phyloP scores from a whole-genome alignment of 2,797 vertebrate species.

The Anguilla anguilla region DNA sequence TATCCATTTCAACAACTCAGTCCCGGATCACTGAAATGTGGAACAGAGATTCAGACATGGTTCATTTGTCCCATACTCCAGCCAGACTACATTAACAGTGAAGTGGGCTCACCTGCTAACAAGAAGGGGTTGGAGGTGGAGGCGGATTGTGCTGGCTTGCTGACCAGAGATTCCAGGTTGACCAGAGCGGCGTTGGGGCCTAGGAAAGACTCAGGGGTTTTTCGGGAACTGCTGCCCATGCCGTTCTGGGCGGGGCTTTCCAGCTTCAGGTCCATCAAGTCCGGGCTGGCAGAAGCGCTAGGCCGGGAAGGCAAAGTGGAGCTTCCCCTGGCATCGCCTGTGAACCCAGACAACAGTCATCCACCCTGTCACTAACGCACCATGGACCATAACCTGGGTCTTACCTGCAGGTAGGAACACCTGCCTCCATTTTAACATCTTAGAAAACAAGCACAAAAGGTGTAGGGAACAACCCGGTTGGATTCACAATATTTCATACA shows the following conservation, averaged over 20 bases:
- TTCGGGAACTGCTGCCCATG: conserved; percentile 65
- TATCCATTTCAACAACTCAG: not conserved
- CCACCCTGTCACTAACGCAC: not conserved
- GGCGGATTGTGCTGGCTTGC: conserved; percentile 81
- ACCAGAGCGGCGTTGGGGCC: conserved; percentile 95
- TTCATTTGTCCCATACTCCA: not conserved
- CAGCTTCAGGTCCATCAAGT: conserved; percentile 86
- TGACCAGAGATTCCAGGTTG: conserved; percentile 93
- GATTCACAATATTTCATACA: not conserved
- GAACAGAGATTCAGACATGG: not conserved
- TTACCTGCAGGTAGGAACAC: not conserved
- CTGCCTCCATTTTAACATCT: not conserved
- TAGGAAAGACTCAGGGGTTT: conserved; percentile 96
- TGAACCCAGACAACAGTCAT: not conserved
- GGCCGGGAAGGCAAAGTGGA: conserved; percentile 78
- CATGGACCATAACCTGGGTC: not conserved
- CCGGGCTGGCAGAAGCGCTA: conserved; percentile 83
- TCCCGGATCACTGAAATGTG: not conserved
- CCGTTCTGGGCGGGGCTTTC: conserved; percentile 44
- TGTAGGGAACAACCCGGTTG: not conserved
- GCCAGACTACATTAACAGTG: not conserved
- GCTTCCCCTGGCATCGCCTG: conserved; percentile 46
- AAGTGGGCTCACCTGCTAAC: conserved; percentile 77
- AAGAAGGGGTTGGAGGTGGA: conserved; percentile 90
- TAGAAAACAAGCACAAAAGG: not conserved